Evolutionary conservation across 2,113 vertebrate species (phyloP).

Genomic region (Verasper variegatus): DNA sequence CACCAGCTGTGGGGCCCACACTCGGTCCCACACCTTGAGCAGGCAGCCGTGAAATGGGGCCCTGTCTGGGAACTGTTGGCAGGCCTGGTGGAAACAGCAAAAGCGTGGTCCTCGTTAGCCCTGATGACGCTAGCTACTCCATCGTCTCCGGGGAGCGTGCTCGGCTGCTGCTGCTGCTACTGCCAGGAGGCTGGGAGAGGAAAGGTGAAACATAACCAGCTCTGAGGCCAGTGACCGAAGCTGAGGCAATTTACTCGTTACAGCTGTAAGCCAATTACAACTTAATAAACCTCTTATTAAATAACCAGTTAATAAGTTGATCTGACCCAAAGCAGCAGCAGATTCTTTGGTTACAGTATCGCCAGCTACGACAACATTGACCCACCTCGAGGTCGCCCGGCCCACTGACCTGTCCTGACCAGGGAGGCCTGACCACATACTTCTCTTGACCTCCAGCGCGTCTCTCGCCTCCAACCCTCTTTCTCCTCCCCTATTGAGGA

Average conservation of each 20-base stretch:
- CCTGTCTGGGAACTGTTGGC: conserved; percentile 70
- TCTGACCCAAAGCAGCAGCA: conserved; percentile 31
- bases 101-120: conserved; percentile 74
- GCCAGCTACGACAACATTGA: conserved; percentile 41
- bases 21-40: conserved; percentile 70
- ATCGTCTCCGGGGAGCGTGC: conserved; percentile 41
- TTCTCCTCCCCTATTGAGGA: conserved; percentile 58
- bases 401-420: conserved; percentile 60
- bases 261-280: conserved; percentile 37
- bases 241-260: conserved; percentile 21
- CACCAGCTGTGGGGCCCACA: conserved; percentile 42
- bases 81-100: conserved; percentile 72
- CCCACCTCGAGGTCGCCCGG: conserved; percentile 31
- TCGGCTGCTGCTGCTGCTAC: conserved; percentile 54
- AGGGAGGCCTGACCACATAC: conserved; percentile 56
- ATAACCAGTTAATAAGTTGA: conserved; percentile 26
- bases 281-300: conserved; percentile 38
- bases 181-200: conserved; percentile 42
- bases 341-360: conserved; percentile 54
- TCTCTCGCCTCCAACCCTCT: conserved; percentile 58
- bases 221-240: conserved; percentile 41
- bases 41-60: conserved; percentile 74
- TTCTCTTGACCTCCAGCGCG: conserved; percentile 63
- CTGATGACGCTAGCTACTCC: conserved; percentile 58
- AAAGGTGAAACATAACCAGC: conserved; percentile 54